phyloP scores from a whole-genome alignment of 2,113 vertebrate species.

The Artemisiospiza belli region DNA sequence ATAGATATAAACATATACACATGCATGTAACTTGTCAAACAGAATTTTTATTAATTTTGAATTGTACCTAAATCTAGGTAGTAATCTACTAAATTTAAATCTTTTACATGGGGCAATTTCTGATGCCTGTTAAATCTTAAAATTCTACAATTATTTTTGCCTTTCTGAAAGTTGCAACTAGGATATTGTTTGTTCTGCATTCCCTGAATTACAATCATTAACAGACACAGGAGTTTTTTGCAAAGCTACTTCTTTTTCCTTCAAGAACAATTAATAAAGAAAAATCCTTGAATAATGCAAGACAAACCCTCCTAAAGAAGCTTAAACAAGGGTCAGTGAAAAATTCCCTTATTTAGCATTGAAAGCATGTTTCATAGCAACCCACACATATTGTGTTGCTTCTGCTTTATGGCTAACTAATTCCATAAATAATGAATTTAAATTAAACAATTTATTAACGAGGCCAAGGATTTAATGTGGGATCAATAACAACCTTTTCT shows the following conservation, averaged over 20 bases:
- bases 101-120: background rate
- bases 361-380: background rate
- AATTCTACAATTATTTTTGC: background rate
- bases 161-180: background rate
- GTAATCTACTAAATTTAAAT: background rate
- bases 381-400: background rate
- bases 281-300: conserved; percentile 49
- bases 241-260: conserved; percentile 24
- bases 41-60: background rate
- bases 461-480: background rate
- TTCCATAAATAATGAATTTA: conserved; percentile 64
- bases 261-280: conserved; percentile 41
- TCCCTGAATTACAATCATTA: conserved; percentile 19
- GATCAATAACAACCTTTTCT: conserved; percentile 40
- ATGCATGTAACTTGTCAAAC: background rate
- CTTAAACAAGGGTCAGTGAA: conserved; percentile 23
- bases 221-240: conserved; percentile 20
- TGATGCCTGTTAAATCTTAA: conserved; percentile 21
- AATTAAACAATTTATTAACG: conserved; percentile 43
- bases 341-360: conserved; percentile 4
- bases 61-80: background rate
- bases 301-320: conserved; percentile 14
- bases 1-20: background rate
- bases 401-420: conserved; percentile 29
- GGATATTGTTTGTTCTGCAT: background rate